A percentile compares a stretch with the other conserved stretches of the same genome.
These are phyloP conservation scores for Pinna nobilis DNA, from an alignment of 1,140 invertebrate genomes.

Conservation along the genomic window DNA sequence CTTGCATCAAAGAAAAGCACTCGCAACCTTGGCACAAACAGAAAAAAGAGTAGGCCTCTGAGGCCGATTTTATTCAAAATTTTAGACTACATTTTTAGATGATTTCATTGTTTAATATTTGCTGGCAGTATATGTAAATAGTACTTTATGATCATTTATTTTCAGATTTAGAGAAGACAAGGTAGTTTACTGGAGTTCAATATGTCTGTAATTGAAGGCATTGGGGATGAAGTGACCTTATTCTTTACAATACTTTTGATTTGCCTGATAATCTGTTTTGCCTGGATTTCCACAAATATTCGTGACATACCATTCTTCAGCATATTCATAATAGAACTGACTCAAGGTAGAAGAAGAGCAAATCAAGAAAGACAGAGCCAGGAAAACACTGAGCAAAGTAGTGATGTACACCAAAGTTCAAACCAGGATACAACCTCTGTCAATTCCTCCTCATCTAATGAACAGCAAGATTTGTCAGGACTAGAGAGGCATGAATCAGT, in stretches of 20 bases:
- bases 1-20: too few relatives aligned
- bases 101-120: too few relatives aligned
- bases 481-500: not conserved
- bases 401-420: not conserved
- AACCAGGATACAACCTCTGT: not conserved
- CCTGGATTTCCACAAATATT: constrained; percentile 82
- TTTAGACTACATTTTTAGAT: too few relatives aligned
- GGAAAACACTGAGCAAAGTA: not conserved
- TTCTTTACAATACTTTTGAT: constrained; percentile 78
- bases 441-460: too few relatives aligned
- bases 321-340: constrained; percentile 58
- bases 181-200: constrained; percentile 5
- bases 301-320: constrained; percentile 58
- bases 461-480: too few relatives aligned
- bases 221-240: constrained; percentile 88
- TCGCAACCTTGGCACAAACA: too few relatives aligned
- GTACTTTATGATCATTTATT: too few relatives aligned
- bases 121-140: too few relatives aligned
- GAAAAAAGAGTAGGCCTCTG: too few relatives aligned
- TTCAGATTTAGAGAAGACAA: too few relatives aligned
- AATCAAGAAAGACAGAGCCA: not conserved
- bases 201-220: constrained; percentile 80
- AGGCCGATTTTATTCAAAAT: not conserved
- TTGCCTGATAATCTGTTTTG: constrained; percentile 80
- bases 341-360: constrained; percentile 36